Percentiles rank a stretch among this genome's conserved stretches.
Conservation (phyloP, 2,113 vertebrate genomes). For the Dicaeum eximium region DNA sequence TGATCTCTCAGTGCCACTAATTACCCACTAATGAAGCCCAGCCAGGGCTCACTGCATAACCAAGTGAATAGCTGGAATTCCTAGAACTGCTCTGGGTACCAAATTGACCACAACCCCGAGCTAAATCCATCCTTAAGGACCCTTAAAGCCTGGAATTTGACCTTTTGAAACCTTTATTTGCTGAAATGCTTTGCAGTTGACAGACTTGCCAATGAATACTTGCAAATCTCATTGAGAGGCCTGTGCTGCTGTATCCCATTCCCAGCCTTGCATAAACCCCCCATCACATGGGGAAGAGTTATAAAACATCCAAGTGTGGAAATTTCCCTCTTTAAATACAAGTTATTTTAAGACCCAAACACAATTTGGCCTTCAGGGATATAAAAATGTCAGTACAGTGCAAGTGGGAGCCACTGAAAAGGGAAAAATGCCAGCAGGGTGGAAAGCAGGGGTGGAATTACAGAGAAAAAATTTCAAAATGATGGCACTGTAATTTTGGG, state of each 20-base stretch:
- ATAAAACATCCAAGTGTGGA: not conserved
- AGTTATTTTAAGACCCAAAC: not conserved
- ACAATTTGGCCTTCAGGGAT: not conserved
- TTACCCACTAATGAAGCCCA: not conserved
- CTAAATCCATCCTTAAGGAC: not conserved
- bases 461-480: not conserved
- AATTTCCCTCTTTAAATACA: not conserved
- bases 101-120: not conserved
- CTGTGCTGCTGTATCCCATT: not conserved
- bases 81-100: not conserved
- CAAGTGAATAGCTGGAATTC: conserved; percentile 24
- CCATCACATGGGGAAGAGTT: not conserved
- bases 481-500: not conserved
- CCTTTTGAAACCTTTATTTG: conserved; percentile 14
- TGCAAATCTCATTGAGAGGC: not conserved
- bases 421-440: not conserved
- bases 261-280: not conserved
- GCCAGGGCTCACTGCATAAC: not conserved
- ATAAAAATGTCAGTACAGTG: not conserved
- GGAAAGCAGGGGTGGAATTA: not conserved
- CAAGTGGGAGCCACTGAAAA: not conserved
- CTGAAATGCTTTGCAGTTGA: not conserved
- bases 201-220: not conserved
- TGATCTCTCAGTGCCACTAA: not conserved
- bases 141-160: not conserved